Conservation (phyloP, 2,888 invertebrate species). For the Atrina japonica region DNA sequence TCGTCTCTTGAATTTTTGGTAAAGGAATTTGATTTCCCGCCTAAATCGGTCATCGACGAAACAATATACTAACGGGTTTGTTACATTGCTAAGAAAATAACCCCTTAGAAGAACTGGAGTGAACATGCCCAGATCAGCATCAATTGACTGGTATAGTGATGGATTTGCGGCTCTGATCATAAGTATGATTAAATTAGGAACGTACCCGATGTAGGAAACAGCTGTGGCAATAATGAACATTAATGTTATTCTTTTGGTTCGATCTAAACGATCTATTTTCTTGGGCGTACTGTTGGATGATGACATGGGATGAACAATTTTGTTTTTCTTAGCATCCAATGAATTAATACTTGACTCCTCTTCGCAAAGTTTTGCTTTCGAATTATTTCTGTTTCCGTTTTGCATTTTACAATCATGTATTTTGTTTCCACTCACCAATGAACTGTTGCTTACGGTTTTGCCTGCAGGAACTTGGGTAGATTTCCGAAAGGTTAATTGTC, state of each 20-base stretch:
- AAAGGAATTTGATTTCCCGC: conserved; percentile 32
- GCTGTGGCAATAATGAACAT: conserved; percentile 45
- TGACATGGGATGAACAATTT: neutral
- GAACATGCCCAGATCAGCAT: conserved; percentile 14
- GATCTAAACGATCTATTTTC: neutral
- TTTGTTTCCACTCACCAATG: conserved; percentile 7
- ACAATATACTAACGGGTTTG: conserved; percentile 44
- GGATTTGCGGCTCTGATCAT: conserved; percentile 28
- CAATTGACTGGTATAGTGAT: conserved; percentile 7
- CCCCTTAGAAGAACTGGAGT: conserved; percentile 33
- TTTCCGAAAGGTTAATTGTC: conserved; percentile 33
- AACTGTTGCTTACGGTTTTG: conserved; percentile 6
- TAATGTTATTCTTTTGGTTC: conserved; percentile 31
- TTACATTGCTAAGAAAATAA: conserved; percentile 41
- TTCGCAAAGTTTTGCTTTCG: neutral
- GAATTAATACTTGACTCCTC: conserved; percentile 20
- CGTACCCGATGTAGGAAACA: conserved; percentile 35
- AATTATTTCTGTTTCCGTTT: neutral
- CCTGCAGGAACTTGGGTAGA: conserved; percentile 1
- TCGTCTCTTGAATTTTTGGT: conserved; percentile 19
- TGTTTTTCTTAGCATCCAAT: neutral
- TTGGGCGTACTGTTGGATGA: neutral
- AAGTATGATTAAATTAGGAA: conserved; percentile 35
- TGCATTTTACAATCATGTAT: neutral
- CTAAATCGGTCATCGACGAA: conserved; percentile 43